Evolutionary conservation across 2,888 invertebrate species (phyloP).

Genomic region (Odontomyia ornata): DNA sequence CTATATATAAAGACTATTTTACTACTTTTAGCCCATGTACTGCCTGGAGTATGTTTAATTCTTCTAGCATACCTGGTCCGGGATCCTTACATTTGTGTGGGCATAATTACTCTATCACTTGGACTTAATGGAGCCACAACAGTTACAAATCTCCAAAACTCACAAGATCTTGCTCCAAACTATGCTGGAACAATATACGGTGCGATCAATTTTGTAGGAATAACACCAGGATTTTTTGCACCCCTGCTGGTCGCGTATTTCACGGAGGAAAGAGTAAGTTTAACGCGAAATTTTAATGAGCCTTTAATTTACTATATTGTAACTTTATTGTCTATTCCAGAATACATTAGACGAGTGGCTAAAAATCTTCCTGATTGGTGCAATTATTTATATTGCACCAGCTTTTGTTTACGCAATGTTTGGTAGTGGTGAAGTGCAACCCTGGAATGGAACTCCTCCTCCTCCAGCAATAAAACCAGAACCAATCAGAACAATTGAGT

Average conservation of each 20-base stretch:
- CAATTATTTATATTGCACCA: slow-evolving; percentile 72
- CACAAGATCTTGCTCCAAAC: slow-evolving; percentile 78
- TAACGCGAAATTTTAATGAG: too few relatives aligned
- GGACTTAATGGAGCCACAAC: slow-evolving; percentile 75
- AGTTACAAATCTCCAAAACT: slow-evolving; percentile 70
- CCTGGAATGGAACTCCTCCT: slow-evolving; percentile 68
- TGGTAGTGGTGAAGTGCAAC: slow-evolving; percentile 72
- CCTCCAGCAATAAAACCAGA: not conserved
- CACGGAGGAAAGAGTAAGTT: slow-evolving; percentile 64
- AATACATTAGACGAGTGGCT: slow-evolving; percentile 80
- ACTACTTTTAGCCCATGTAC: slow-evolving; percentile 66
- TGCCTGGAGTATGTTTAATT: slow-evolving; percentile 68
- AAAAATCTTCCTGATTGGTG: slow-evolving; percentile 77
- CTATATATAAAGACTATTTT: not conserved
- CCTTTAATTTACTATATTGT: not conserved
- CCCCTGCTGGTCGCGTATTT: slow-evolving; percentile 74
- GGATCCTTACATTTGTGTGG: slow-evolving; percentile 71
- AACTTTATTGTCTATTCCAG: slow-evolving; percentile 65
- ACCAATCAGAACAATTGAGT: not conserved
- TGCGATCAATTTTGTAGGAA: slow-evolving; percentile 77
- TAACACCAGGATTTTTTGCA: slow-evolving; percentile 76
- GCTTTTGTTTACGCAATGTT: slow-evolving; percentile 73
- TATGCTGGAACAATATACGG: slow-evolving; percentile 78
- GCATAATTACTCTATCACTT: slow-evolving; percentile 73
- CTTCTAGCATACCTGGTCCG: slow-evolving; percentile 70